These are phyloP conservation scores for Onychomys arenicola DNA, from an alignment of 2,797 vertebrate species.

Conservation along the genomic window DNA sequence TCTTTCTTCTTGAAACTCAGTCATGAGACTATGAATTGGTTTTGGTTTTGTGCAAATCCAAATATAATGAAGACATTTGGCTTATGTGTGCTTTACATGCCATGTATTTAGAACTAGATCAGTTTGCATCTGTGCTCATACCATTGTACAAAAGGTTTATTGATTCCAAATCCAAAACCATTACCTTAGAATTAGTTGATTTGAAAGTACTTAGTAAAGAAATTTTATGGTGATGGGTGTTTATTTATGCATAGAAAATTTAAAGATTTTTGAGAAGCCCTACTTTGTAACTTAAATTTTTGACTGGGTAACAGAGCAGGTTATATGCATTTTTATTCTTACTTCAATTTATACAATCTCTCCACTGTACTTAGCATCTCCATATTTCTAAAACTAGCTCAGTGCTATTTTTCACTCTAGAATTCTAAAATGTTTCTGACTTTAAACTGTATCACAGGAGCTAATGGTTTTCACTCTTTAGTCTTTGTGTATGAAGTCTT, in stretches of 20 bases:
- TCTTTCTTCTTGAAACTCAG: constrained; percentile 62
- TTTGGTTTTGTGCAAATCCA: constrained; percentile 24
- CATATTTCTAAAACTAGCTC: constrained; percentile 38
- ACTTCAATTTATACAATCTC: background rate
- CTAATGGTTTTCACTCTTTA: background rate
- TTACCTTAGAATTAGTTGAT: constrained; percentile 52
- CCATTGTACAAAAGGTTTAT: constrained; percentile 27
- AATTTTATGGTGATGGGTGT: background rate
- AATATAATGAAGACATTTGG: constrained; percentile 31
- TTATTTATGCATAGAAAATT: background rate
- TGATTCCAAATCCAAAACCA: constrained; percentile 54
- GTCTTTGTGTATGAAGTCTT: background rate
- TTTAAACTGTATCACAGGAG: constrained; percentile 7
- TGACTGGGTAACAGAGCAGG: background rate
- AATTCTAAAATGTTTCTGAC: constrained; percentile 30
- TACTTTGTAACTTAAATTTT: constrained; percentile 37
- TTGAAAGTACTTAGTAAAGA: constrained; percentile 49
- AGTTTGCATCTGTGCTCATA: background rate
- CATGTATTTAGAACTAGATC: background rate
- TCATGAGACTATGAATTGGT: constrained; percentile 48
- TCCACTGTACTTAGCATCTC: background rate
- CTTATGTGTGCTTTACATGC: constrained; percentile 8
- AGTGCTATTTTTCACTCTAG: background rate
- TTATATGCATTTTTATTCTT: background rate
- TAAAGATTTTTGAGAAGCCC: constrained; percentile 47